Evolutionary conservation across 2,797 vertebrate genomes (phyloP).

Genomic region (Gila robusta): DNA sequence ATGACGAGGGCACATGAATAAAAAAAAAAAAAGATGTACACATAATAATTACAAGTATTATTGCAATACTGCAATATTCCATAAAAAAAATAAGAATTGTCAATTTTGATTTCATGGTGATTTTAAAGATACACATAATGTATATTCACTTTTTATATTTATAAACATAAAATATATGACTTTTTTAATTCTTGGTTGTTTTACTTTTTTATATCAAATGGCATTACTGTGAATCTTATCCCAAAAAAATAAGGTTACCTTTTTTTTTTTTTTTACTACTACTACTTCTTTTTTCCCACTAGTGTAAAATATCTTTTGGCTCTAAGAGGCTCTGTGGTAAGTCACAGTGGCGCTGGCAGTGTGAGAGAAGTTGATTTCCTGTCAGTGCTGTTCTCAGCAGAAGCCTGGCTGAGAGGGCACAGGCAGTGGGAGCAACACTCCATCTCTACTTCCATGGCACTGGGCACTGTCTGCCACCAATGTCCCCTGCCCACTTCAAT

Average conservation of each 20-base stretch:
- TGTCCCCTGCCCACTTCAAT: conserved; percentile 45
- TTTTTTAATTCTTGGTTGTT: not conserved
- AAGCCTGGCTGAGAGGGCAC: conserved; percentile 39
- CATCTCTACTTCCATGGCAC: conserved; percentile 36
- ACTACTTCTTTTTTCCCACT: no score
- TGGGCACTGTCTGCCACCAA: conserved; percentile 39
- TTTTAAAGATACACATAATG: not conserved
- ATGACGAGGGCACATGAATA: not conserved
- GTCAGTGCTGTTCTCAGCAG: conserved; percentile 43
- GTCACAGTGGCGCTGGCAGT: conserved; percentile 18
- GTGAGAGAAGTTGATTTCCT: conserved; percentile 44
- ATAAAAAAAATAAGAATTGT: not conserved
- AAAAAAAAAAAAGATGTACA: not conserved
- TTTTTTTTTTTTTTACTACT: no score
- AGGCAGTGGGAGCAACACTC: conserved; percentile 35
- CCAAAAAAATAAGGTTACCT: no score
- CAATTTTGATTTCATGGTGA: not conserved
- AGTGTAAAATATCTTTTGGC: conserved; percentile 26
- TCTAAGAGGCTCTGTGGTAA: conserved; percentile 27
- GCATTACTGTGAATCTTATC: not conserved
- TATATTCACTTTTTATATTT: not conserved
- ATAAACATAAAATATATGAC: not conserved
- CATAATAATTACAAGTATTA: not conserved
- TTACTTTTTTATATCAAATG: not conserved
- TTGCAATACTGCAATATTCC: not conserved